A percentile compares a stretch with the other conserved stretches of the same genome.
phyloP scores from a whole-genome alignment of 2,113 vertebrate genomes.

The Todiramphus saurophagus region DNA sequence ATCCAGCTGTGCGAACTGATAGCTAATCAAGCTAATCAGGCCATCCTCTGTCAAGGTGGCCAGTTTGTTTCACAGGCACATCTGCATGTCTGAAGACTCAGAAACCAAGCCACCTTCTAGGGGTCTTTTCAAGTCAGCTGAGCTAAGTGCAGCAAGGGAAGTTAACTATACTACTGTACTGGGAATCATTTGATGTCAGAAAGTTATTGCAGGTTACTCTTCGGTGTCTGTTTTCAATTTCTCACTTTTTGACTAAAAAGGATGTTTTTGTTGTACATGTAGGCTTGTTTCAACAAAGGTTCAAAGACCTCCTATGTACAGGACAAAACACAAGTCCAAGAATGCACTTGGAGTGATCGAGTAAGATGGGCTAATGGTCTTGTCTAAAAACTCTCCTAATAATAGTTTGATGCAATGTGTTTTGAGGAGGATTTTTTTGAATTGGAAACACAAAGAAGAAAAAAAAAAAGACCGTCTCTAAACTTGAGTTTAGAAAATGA shows the following conservation, averaged over 20 bases:
- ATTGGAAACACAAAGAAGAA: background rate
- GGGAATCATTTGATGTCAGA: constrained; percentile 7
- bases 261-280: constrained; percentile 26
- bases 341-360: background rate
- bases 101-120: background rate
- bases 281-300: constrained; percentile 32
- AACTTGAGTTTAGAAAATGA: background rate
- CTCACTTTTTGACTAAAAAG: constrained; percentile 31
- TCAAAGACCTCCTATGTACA: constrained; percentile 39
- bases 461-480: background rate
- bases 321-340: constrained; percentile 29
- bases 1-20: fast-evolving
- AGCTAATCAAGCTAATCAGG: background rate
- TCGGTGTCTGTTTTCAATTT: background rate
- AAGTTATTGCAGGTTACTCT: background rate
- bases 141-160: background rate
- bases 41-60: background rate
- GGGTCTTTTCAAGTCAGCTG: constrained; percentile 4
- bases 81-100: background rate
- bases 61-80: background rate
- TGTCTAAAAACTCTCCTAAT: background rate
- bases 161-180: background rate
- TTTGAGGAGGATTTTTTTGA: background rate
- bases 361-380: background rate
- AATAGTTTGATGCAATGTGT: background rate